Evolutionary conservation across 2,797 vertebrate genomes (phyloP).

Genomic region (Anabas testudineus): DNA sequence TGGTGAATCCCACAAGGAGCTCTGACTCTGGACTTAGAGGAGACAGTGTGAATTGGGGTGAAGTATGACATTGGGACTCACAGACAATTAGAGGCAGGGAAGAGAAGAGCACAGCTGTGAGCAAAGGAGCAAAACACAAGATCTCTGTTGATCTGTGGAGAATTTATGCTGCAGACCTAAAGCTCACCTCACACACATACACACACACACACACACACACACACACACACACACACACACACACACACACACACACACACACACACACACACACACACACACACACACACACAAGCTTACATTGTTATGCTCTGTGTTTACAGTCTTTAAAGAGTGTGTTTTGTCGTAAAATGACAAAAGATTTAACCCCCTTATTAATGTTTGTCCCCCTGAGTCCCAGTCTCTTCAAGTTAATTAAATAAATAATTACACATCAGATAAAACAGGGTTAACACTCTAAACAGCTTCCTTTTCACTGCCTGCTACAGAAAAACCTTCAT

Average conservation of each 20-base stretch:
- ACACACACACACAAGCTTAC: constrained; percentile 19
- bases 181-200: constrained; percentile 62
- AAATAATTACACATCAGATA: constrained; percentile 44
- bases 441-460: constrained; percentile 69
- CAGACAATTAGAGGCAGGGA: constrained; percentile 40
- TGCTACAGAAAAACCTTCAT: constrained; percentile 64
- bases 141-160: constrained; percentile 42
- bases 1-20: constrained; percentile 45
- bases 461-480: constrained; percentile 63
- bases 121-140: constrained; percentile 64
- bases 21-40: constrained; percentile 64
- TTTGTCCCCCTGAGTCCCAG: constrained; percentile 34
- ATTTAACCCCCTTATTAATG: constrained; percentile 57
- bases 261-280: constrained; percentile 26
- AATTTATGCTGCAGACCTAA: constrained; percentile 55
- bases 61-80: constrained; percentile 69
- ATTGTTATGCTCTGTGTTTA: constrained; percentile 19
- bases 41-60: constrained; percentile 63
- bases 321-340: constrained; percentile 10
- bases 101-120: constrained; percentile 65
- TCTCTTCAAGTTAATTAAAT: constrained; percentile 64
- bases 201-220: constrained; percentile 28
- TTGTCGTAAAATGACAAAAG: constrained; percentile 26
- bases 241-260: constrained; percentile 30
- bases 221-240: constrained; percentile 29